These are phyloP conservation scores for Rotaria sp. DNA, from an alignment of 2,888 invertebrate species.

Conservation along the genomic window DNA sequence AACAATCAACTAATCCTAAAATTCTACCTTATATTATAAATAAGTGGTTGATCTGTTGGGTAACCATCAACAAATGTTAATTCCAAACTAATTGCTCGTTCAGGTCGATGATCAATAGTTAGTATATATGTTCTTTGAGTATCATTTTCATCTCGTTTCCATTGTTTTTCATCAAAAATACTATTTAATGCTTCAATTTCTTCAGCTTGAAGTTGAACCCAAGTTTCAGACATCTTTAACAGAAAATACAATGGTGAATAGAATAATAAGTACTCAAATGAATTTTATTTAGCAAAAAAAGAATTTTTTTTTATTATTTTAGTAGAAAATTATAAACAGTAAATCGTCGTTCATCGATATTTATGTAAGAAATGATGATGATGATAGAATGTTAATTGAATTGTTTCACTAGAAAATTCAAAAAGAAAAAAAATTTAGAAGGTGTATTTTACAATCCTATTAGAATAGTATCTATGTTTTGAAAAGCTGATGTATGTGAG, in stretches of 20 bases:
- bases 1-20: neutral
- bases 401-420: neutral
- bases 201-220: conserved; percentile 43
- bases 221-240: neutral
- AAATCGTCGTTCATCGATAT: neutral
- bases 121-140: conserved; percentile 60
- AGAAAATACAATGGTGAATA: neutral
- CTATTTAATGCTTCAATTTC: conserved; percentile 68
- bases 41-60: conserved; percentile 64
- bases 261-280: neutral
- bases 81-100: conserved; percentile 56
- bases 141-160: conserved; percentile 60
- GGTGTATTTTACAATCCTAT: neutral
- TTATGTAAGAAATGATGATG: neutral
- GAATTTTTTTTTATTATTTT: neutral
- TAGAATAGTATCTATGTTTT: no score
- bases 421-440: neutral
- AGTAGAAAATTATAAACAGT: neutral
- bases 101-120: conserved; percentile 43
- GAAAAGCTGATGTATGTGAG: no score
- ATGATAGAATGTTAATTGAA: neutral
- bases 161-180: conserved; percentile 68
- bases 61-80: conserved; percentile 65
- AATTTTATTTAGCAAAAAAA: neutral
- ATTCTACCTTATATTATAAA: conserved; percentile 60